Evolutionary conservation across 1,140 invertebrate genomes (phyloP), one percentile per base, ranked within the genome.

Genomic region (Drosophila repleta): DNA sequence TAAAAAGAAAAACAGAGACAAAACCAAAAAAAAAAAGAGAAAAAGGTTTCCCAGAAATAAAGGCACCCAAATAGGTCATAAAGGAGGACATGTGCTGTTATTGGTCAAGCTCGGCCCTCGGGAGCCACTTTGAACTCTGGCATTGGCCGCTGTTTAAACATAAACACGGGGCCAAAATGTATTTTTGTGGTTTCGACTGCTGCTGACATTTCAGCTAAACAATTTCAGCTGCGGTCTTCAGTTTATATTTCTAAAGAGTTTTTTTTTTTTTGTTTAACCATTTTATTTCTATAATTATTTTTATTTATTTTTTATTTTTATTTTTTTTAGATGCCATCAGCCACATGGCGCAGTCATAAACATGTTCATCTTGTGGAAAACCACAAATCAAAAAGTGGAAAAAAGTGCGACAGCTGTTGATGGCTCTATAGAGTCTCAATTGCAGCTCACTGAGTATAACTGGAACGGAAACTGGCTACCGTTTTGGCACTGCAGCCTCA

Each of bases 341-440:
- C 52, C 72, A 70, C 39, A 69, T 70, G 65, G 37, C 65, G 43
- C 45, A 52, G 51, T 64, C 74, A 52, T 20, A 56, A 62, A 62
- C 64, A 55, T 65, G 60, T 67, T 57, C 73, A 61, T 65, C 57
- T 62, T 35, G 18, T 15, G 43, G 48, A 37, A 56, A 78, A 73
- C 82, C 83, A 87, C 82, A 87, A 87, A 87, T 82, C 75, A 82
- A 87, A 88, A 79, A 78, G 74, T 73, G 74, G 75, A 76, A 83
- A 85, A 21, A n/a, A 74, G 51, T 61, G 46, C 65, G 52, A 76
- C 76, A 85, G 74, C 82, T 87, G 82, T 70, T 87, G 75, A 87
- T 88, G 75, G 82, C 82, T 87, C 65, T 64, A 87, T 81, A 49
- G 46, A 67, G 56, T 61, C 62, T 66, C 13, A n/a, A 41, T n/a